Base-by-base conservation (phyloP, 2,113 vertebrate genomes). In the Neoarius graeffei region DNA sequence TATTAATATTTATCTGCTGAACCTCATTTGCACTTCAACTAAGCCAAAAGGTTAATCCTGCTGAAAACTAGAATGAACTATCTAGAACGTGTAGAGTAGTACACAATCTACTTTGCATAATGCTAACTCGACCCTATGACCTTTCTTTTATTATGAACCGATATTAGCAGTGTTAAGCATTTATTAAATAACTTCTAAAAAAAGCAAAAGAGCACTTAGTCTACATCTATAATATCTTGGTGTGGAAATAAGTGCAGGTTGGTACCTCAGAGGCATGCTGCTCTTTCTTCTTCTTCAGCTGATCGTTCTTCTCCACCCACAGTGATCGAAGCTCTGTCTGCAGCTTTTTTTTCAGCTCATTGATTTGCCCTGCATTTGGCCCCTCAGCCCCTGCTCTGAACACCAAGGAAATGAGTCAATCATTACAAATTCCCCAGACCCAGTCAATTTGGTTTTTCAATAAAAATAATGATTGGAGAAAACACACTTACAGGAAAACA, bases 271-370 rank as follows among this genome's bases (percentile, higher is more conserved):
- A 93, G 57, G 94, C 94, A 0, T 95, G 96, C 87, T 97, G 97
- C 89, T 99, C 96, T 87, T 96, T 99, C 94, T 94, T 97, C 86
- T 95, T 98, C 92, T 93, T 95, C 86, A 97, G 42, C 19, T 94
- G 92, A 4, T 92, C 94, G 0, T 92, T 92, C 76, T 96, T 95
- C 81, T 98, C 97, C 74, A 94, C 92, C 89, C 94, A 94, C 27
- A 96, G 92, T 9, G 85, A 90, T 60, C 93, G 92, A 48, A 99
- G 94, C 88, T 98, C 97, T 9, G 59, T 81, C 90, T 95, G 95
- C 94, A 99, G 93, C 87, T 95, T 96, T 17, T 95, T 95, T 90
- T 95, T 97, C 91, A 97, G 93, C 77, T 98, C 97, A 86, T 86
- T 89, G 73, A 91, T 92, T 11, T 90, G 91, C 48, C 93, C 93